Conservation (phyloP, 2,113 vertebrate species). For the Sarotherodon lohbergeri region DNA sequence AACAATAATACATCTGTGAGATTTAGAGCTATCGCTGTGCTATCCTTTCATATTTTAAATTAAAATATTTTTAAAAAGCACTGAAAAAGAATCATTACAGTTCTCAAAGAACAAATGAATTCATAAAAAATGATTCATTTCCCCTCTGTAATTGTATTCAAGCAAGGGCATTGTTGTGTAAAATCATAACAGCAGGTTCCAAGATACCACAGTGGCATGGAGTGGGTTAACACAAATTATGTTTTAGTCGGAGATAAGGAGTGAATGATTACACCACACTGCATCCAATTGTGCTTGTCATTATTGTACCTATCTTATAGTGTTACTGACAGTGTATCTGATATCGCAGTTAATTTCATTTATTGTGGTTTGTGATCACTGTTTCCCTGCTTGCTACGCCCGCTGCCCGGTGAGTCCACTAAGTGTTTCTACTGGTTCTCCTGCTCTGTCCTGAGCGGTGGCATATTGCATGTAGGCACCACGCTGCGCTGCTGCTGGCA, state of each 20-base stretch:
- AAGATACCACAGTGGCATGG: constrained; percentile 14
- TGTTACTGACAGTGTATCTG: constrained; percentile 36
- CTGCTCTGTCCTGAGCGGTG: constrained; percentile 38
- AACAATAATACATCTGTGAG: background rate
- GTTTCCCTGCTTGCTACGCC: constrained; percentile 5
- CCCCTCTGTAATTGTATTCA: constrained; percentile 7
- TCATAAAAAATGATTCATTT: background rate
- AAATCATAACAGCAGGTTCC: constrained; percentile 26
- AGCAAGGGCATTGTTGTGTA: constrained; percentile 18
- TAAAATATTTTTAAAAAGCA: background rate
- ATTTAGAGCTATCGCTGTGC: background rate
- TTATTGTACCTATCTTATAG: constrained; percentile 34
- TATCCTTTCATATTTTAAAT: background rate
- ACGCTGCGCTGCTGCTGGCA: constrained; percentile 48
- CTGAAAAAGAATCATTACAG: background rate
- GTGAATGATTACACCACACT: constrained; percentile 44
- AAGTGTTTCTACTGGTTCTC: constrained; percentile 26
- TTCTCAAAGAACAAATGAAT: background rate
- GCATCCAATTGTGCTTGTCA: constrained; percentile 45
- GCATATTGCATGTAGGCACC: constrained; percentile 60
- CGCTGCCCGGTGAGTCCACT: constrained; percentile 30
- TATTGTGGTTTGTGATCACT: constrained; percentile 28
- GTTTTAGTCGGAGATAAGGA: constrained; percentile 51
- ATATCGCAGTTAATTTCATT: constrained; percentile 46
- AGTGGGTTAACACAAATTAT: constrained; percentile 40